Evolutionary conservation across 1,140 invertebrate genomes (phyloP).

Genomic region (Drosophila sechellia): DNA sequence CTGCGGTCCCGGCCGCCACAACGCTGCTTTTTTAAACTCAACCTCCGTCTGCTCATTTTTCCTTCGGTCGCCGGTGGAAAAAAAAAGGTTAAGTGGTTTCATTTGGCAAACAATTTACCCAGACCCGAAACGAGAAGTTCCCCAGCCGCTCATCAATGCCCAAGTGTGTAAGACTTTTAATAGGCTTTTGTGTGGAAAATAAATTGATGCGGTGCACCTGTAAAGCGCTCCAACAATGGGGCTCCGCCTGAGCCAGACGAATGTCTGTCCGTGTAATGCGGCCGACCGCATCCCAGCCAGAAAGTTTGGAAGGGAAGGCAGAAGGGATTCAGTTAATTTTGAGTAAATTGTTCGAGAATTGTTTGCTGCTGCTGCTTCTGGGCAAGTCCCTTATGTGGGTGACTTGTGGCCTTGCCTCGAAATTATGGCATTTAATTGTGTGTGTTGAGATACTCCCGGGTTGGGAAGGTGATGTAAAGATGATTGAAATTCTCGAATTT

Average conservation of each 20-base stretch:
- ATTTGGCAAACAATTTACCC: conserved; percentile 80
- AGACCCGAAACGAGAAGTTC: conserved; percentile 27
- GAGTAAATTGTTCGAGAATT: conserved; percentile 76
- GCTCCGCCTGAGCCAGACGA: conserved; percentile 23
- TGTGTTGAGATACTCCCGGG: background rate
- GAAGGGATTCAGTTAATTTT: conserved; percentile 70
- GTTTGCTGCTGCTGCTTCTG: conserved; percentile 16
- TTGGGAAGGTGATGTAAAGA: background rate
- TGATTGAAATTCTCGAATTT: background rate
- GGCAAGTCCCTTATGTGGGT: conserved; percentile 15
- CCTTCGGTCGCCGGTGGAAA: conserved; percentile 33
- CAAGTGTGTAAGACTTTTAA: conserved; percentile 72
- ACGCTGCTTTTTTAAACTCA: conserved; percentile 16
- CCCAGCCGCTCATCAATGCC: conserved; percentile 58
- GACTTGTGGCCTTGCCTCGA: conserved; percentile 41
- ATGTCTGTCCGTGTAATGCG: conserved; percentile 53
- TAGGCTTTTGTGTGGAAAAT: conserved; percentile 82
- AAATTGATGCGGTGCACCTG: conserved; percentile 81
- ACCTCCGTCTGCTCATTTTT: conserved; percentile 51
- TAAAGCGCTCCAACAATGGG: conserved; percentile 65
- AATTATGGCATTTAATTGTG: conserved; percentile 44
- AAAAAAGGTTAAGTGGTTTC: conserved; percentile 82
- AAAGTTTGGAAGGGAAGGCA: conserved; percentile 20
- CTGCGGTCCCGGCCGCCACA: conserved; percentile 48
- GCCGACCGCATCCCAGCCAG: conserved; percentile 67